Evolutionary conservation across 2,797 vertebrate genomes (phyloP).

Genomic region (Psittacula derbiana): DNA sequence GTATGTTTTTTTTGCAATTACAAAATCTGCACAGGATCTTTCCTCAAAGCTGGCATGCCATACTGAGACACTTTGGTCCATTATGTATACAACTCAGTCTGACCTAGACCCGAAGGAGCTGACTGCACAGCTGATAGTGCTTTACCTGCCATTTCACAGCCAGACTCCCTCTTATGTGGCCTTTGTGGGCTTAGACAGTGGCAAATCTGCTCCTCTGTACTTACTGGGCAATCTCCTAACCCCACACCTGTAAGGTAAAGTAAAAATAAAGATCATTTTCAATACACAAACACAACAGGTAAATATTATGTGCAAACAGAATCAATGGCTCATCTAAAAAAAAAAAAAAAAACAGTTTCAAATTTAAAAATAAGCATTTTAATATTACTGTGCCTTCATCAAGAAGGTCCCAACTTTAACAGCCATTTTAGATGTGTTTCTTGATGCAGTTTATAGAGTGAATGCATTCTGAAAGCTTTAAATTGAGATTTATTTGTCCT

Average conservation of each 20-base stretch:
- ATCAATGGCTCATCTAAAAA: neutral
- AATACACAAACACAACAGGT: neutral
- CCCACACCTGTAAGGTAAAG: neutral
- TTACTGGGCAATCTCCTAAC: neutral
- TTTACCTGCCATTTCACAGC: neutral
- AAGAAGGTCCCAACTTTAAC: neutral
- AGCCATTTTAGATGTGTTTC: slow-evolving; percentile 27
- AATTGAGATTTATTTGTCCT: slow-evolving; percentile 76
- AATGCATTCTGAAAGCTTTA: slow-evolving; percentile 53
- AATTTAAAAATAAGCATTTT: neutral
- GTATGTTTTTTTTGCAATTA: neutral
- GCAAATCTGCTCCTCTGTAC: neutral
- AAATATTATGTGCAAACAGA: neutral
- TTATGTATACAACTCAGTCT: neutral
- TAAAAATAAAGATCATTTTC: neutral
- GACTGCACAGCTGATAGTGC: neutral
- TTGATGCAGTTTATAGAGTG: slow-evolving; percentile 34
- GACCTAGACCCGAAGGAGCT: neutral
- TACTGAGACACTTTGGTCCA: neutral
- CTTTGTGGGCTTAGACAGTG: neutral
- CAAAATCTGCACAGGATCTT: neutral
- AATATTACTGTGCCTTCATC: neutral
- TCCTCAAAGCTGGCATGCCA: neutral
- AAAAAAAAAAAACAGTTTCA: neutral
- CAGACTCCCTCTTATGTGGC: too few species aligned